A percentile compares a stretch with the other conserved stretches of the same genome.
phyloP scores from a whole-genome alignment of 2,888 invertebrate species.

The Cerceris rybyensis region DNA sequence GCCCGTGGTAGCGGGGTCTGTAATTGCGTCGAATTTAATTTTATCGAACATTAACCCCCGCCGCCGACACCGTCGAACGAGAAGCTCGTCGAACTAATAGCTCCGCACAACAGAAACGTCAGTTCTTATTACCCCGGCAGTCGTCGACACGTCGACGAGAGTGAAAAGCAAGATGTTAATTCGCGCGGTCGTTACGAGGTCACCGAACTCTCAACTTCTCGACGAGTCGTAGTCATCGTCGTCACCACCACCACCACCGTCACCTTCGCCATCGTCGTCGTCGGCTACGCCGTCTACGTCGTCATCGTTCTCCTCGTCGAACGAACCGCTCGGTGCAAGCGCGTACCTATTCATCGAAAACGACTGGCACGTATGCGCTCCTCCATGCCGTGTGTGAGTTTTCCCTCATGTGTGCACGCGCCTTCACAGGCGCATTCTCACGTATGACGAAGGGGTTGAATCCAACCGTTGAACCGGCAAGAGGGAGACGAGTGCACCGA shows the following conservation, averaged over 20 bases:
- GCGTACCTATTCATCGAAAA: slow-evolving; percentile 70
- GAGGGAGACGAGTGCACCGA: slow-evolving; percentile 53
- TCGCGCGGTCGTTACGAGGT: slow-evolving; percentile 72
- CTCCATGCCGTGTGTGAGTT: slow-evolving; percentile 4
- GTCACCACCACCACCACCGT: slow-evolving; percentile 29
- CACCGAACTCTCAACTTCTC: slow-evolving; percentile 73
- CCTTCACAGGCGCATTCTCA: background rate
- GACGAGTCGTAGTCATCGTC: slow-evolving; percentile 52
- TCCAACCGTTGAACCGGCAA: slow-evolving; percentile 29
- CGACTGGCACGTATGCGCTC: slow-evolving; percentile 51
- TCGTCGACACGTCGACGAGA: slow-evolving; percentile 14
- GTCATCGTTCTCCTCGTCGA: slow-evolving; percentile 46
- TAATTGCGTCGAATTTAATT: slow-evolving; percentile 5
- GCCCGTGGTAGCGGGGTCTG: background rate
- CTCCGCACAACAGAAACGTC: slow-evolving; percentile 3
- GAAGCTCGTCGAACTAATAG: slow-evolving; percentile 38
- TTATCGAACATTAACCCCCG: background rate
- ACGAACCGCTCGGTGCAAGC: slow-evolving; percentile 51
- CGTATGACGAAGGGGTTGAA: slow-evolving; percentile 28
- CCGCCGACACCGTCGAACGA: background rate
- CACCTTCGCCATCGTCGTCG: slow-evolving; percentile 31
- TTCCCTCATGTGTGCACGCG: slow-evolving; percentile 15
- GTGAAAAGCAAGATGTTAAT: slow-evolving; percentile 67
- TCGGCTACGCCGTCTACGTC: slow-evolving; percentile 31
- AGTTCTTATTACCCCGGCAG: slow-evolving; percentile 25